Conservation (phyloP, 1,140 invertebrate species). For the Brachionus angularis region DNA sequence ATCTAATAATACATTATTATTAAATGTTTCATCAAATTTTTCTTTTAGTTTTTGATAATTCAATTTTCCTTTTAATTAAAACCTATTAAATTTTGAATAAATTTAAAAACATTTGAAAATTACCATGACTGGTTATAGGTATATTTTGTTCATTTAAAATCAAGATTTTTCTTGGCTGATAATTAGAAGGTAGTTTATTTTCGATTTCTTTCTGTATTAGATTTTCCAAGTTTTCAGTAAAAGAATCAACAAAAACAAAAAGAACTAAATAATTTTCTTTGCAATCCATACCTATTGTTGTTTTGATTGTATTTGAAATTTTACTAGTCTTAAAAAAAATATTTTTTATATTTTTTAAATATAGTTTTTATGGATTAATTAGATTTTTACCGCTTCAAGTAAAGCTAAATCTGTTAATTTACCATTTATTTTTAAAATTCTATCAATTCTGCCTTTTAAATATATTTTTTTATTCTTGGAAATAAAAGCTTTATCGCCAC, state of each 20-base stretch:
- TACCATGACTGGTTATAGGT: constrained; percentile 63
- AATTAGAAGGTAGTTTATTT: constrained; percentile 9
- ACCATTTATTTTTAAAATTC: constrained; percentile 70
- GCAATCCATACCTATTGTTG: too few species aligned
- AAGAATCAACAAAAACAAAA: not conserved
- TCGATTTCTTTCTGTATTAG: not conserved
- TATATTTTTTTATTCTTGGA: constrained; percentile 59
- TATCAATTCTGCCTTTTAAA: constrained; percentile 66
- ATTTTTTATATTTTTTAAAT: too few species aligned
- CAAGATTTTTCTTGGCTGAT: constrained; percentile 5
- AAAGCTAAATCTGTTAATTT: constrained; percentile 64
- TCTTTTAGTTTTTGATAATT: constrained; percentile 10
- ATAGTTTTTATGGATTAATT: too few species aligned
- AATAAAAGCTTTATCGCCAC: constrained; percentile 66
- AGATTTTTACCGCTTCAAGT: constrained; percentile 62
- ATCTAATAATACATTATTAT: not conserved
- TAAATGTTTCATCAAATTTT: not conserved
- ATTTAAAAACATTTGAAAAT: constrained; percentile 46
- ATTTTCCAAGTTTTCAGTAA: not conserved
- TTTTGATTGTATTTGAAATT: too few species aligned
- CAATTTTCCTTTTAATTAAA: constrained; percentile 6
- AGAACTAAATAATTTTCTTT: constrained; percentile 20
- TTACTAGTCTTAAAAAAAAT: too few species aligned
- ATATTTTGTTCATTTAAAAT: constrained; percentile 60
- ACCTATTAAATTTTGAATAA: not conserved